Conservation (phyloP, 2,113 vertebrate species). For the Polypterus senegalus region DNA sequence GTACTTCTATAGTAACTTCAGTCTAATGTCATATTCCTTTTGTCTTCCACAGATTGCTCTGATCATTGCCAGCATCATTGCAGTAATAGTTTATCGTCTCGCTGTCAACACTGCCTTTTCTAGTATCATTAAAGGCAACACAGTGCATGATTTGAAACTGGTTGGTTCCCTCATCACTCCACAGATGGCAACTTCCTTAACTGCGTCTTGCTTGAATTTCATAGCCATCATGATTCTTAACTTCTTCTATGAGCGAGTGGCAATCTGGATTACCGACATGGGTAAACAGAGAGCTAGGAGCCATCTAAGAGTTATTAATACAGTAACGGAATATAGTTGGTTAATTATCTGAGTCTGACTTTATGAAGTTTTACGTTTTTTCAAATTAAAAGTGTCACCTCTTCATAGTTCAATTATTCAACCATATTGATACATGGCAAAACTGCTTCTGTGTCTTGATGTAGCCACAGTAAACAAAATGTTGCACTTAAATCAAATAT, state of each 20-base stretch:
- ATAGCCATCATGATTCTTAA: constrained; percentile 65
- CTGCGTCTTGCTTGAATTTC: constrained; percentile 59
- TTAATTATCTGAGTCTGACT: too few species aligned
- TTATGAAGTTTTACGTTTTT: too few species aligned
- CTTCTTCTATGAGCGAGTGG: constrained; percentile 60
- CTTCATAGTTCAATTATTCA: too few species aligned
- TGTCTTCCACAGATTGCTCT: constrained; percentile 41
- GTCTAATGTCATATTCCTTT: background rate
- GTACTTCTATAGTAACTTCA: too few species aligned
- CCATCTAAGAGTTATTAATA: too few species aligned
- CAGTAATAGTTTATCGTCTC: constrained; percentile 58
- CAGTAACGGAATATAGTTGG: too few species aligned
- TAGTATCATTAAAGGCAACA: constrained; percentile 49
- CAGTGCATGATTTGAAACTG: constrained; percentile 26
- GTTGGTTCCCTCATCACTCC: constrained; percentile 51
- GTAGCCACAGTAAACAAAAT: too few species aligned
- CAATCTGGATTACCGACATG: constrained; percentile 66
- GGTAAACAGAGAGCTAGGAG: constrained; percentile 36
- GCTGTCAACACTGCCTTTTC: constrained; percentile 55
- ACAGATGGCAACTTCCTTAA: constrained; percentile 54
- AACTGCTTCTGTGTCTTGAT: too few species aligned
- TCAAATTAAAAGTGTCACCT: too few species aligned
- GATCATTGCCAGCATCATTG: constrained; percentile 55
- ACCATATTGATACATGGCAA: too few species aligned
- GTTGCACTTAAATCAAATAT: too few species aligned